Evolutionary conservation across 2,888 invertebrate species (phyloP).

Genomic region (Macaria liturata): DNA sequence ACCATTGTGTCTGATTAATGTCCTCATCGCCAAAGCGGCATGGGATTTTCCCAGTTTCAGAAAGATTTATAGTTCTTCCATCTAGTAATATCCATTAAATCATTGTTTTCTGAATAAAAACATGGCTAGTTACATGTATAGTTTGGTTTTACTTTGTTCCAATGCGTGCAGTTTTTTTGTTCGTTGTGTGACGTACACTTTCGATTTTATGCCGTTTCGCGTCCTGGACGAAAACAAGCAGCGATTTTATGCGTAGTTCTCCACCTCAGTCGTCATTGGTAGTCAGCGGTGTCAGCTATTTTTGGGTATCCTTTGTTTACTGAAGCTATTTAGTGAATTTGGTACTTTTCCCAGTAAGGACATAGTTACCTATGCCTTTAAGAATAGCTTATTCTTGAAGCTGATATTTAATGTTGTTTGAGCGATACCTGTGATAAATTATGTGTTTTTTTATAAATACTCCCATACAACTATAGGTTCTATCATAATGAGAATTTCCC

Average conservation of each 20-base stretch:
- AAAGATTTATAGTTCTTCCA: slow-evolving; percentile 9
- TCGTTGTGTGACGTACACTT: slow-evolving; percentile 45
- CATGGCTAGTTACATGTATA: background rate
- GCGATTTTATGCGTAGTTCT: slow-evolving; percentile 54
- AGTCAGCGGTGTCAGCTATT: slow-evolving; percentile 45
- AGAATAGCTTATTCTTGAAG: no score
- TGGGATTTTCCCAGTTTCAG: slow-evolving; percentile 33
- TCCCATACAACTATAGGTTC: no score
- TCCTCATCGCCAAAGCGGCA: slow-evolving; percentile 40
- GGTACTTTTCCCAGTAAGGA: background rate
- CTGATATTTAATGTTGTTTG: no score
- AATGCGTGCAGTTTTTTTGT: slow-evolving; percentile 4
- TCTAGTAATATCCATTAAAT: slow-evolving; percentile 1
- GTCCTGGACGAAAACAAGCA: slow-evolving; percentile 46
- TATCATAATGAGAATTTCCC: no score
- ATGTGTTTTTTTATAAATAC: no score
- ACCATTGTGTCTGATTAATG: slow-evolving; percentile 15
- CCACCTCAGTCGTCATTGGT: slow-evolving; percentile 46
- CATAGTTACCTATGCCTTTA: background rate
- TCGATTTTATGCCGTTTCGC: slow-evolving; percentile 43
- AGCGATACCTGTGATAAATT: no score
- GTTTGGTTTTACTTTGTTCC: no score
- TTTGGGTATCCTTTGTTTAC: slow-evolving; percentile 52
- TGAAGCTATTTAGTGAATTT: slow-evolving; percentile 31
- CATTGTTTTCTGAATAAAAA: background rate